Base-by-base conservation (phyloP, 1,140 invertebrate genomes). In the Atta colombica region DNA sequence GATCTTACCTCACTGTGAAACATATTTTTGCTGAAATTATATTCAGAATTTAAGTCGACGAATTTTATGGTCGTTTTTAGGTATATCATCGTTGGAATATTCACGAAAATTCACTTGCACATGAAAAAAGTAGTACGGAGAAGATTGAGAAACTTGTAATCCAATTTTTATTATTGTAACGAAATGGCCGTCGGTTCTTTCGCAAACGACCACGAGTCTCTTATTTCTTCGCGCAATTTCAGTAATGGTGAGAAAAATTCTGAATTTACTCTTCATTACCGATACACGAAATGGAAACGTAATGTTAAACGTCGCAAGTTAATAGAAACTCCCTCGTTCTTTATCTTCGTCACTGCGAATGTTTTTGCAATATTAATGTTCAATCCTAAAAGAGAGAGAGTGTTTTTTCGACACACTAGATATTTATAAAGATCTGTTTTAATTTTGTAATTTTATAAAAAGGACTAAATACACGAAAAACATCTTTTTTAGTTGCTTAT, bases 101-200 rank as follows among this genome's bases (percentile, higher is more conserved):
- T 84, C 80, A 84, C 69, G 55, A 84, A 84, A 84, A 84, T 84
- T 78, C 49, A 55, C 69, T 85, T 86, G 63, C 61, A 69, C 58
- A 21, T 31, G 81, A 77, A 55, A 68, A 58, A 51, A 72, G 68
- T 49, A 58, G 55, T 31, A 77, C 55, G 12, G n/a, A 86, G 71
- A 88, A 88, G 75, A 86, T 77, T 68, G 84, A 88, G 75, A 65
- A 72, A 72, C 75, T 87, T 85, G 71, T 81, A 84, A 84, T 84
- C 68, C 80, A 75, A 84, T 75, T 84, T 84, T 84, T 84, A 84
- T 82, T n/a, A 61, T 75, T 31, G 45, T 61, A 35, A 31, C 49
- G 69, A 74, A 84, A 84, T 14, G 80, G 53, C 21, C 1, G 51
- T 45, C 53, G 66, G 39, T 74, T 84, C 55, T 84, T 84, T 84